phyloP scores from a whole-genome alignment of 2,113 vertebrate species.

The Butorides virescens region DNA sequence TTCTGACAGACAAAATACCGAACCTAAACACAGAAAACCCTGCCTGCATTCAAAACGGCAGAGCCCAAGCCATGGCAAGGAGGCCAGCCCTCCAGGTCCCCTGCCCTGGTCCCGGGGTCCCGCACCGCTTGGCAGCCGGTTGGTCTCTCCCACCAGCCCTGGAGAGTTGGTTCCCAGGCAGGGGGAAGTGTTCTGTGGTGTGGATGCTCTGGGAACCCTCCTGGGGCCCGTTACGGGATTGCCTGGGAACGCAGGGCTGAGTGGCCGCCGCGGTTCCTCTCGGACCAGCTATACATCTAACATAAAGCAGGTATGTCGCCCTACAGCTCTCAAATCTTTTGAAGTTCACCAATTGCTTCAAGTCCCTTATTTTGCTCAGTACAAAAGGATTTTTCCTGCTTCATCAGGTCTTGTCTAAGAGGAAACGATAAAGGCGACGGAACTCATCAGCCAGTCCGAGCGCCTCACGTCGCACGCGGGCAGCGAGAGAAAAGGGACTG shows the following conservation, averaged over 20 bases:
- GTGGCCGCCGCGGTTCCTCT: not conserved
- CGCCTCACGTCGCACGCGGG: not conserved
- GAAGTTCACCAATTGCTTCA: not conserved
- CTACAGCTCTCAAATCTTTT: not conserved
- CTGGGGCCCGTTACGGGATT: accelerated
- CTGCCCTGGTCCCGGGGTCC: not conserved
- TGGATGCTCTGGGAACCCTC: not conserved
- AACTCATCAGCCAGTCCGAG: not conserved
- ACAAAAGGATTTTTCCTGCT: not conserved
- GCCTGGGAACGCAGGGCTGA: not conserved
- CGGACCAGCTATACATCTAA: not conserved
- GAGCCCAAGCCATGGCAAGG: not conserved
- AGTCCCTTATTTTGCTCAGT: not conserved
- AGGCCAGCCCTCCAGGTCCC: accelerated
- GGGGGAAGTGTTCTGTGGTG: not conserved
- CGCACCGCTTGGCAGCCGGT: accelerated
- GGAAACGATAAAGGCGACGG: not conserved
- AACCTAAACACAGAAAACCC: not conserved
- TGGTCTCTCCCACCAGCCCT: no score
- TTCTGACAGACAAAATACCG: not conserved
- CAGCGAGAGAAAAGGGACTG: not conserved
- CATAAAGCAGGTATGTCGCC: not conserved
- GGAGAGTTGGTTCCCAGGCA: accelerated
- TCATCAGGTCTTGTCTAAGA: not conserved
- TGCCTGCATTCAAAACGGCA: accelerated